Conservation (phyloP, 2,797 vertebrate species). For the Lithobates sylvaticus region DNA sequence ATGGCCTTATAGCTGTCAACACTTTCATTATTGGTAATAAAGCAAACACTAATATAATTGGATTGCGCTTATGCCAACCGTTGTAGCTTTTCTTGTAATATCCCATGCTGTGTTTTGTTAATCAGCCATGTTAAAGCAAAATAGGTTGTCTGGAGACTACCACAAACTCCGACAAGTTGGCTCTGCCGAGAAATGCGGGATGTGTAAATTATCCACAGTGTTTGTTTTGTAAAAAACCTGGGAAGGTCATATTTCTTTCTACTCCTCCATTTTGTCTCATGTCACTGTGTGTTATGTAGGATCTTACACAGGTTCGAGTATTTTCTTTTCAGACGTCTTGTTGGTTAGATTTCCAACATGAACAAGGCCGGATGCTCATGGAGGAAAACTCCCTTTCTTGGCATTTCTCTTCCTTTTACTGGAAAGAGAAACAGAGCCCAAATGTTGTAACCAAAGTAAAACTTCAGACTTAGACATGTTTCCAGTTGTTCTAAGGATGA, state of each 20-base stretch:
- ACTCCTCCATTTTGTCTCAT: conserved; percentile 34
- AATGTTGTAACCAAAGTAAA: conserved; percentile 5
- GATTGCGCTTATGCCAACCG: background rate
- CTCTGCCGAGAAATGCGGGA: conserved; percentile 6
- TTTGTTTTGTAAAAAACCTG: conserved; percentile 54
- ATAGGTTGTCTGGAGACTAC: conserved; percentile 15
- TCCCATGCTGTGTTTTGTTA: background rate
- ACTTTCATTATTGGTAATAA: background rate
- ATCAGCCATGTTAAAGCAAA: conserved; percentile 11
- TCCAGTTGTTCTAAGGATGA: background rate
- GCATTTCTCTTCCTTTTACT: conserved; percentile 24
- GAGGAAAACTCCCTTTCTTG: conserved; percentile 40
- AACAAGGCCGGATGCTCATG: conserved; percentile 4
- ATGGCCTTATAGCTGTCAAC: background rate
- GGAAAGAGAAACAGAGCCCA: conserved; percentile 34
- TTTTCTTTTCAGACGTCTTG: conserved; percentile 28
- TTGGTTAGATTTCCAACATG: conserved; percentile 42
- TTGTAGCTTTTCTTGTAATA: conserved; percentile 3
- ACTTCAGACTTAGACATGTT: background rate
- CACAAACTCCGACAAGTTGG: background rate
- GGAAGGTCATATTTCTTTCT: conserved; percentile 32
- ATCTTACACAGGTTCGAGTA: conserved; percentile 40
- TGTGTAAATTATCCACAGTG: conserved; percentile 17
- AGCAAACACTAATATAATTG: background rate
- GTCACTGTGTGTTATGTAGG: conserved; percentile 49